Percentiles rank a stretch among this genome's conserved stretches.
Evolutionary conservation across 2,113 vertebrate species (phyloP).

Genomic region (Syngnathus typhle): DNA sequence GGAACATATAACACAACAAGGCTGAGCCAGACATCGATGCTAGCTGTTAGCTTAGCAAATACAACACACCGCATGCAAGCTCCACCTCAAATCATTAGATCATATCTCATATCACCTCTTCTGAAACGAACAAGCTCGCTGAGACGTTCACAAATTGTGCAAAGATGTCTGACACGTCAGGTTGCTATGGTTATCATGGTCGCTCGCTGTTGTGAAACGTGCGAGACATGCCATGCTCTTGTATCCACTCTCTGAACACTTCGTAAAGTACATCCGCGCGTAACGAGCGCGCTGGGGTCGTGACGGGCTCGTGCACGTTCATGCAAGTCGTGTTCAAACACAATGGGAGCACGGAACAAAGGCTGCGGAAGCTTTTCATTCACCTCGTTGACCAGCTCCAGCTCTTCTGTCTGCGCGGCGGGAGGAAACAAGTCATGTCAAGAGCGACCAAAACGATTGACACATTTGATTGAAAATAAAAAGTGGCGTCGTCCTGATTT

Average conservation of each 20-base stretch:
- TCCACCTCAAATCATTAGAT: background rate
- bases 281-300: background rate
- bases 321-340: slow-evolving; percentile 52
- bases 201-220: background rate
- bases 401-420: slow-evolving; percentile 83
- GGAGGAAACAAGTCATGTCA: slow-evolving; percentile 12
- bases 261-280: background rate
- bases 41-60: background rate
- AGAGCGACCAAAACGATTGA: background rate
- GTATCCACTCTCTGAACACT: background rate
- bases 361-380: slow-evolving; percentile 49
- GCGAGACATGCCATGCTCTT: background rate
- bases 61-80: no score
- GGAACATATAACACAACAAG: slow-evolving; percentile 45
- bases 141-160: slow-evolving; percentile 32
- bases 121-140: background rate
- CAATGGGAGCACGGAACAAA: slow-evolving; percentile 43
- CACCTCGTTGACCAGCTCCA: slow-evolving; percentile 95
- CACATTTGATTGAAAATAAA: background rate
- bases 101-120: background rate
- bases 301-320: slow-evolving; percentile 29
- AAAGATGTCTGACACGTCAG: slow-evolving; percentile 44
- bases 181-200: slow-evolving; percentile 53
- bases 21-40: background rate
- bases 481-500: background rate